Evolutionary conservation across 2,113 vertebrate species (phyloP), one percentile per base, ranked within the genome.

Genomic region (Anseranas semipalmata): DNA sequence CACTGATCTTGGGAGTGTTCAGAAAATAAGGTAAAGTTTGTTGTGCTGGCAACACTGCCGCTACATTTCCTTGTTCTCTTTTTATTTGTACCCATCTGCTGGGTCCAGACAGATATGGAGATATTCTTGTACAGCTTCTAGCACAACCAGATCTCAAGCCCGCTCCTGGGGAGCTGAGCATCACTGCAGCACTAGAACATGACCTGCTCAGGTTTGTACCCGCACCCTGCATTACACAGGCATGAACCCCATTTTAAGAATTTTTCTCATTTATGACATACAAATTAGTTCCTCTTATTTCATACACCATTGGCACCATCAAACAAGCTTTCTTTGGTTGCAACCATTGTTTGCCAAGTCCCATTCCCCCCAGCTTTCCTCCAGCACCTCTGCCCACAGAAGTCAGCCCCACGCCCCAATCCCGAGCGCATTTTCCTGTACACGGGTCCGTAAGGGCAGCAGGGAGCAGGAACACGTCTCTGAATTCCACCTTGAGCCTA

Each of bases 171-270:
- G 55, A 72, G 55, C 58, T 59, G 71, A 79, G 35, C 53, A 30
- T 39, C 48, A 6, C 62, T 21, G 35, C 11, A 87, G 60, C 65
- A 16, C 12, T 45, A 62, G 30, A 74, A 50, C 37, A 71, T 74
- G 33, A 10, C 4, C 10, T 13, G 39, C 6, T 1, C 28, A 37
- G 35, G 39, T 62, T 45, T 58, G 17, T 46, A 55, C 60, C 83
- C 67, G n/a, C n/a, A 24, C 43, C 48, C 20, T 32, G 11, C 0
- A 0, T 48, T 76, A 52, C 21, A 50, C 1, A 7, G 10, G 10
- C 55, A 53, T 3, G 6, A 84, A 67, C 9, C 4, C 20, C 17
- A 43, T 41, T 67, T 71, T 53, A 77, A 81, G 45, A 35, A 15
- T 25, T 65, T 82, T 52, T 86, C 20, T 2, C 9, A 93, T 88